Evolutionary conservation across 2,113 vertebrate genomes (phyloP).

Genomic region (Pica pica): DNA sequence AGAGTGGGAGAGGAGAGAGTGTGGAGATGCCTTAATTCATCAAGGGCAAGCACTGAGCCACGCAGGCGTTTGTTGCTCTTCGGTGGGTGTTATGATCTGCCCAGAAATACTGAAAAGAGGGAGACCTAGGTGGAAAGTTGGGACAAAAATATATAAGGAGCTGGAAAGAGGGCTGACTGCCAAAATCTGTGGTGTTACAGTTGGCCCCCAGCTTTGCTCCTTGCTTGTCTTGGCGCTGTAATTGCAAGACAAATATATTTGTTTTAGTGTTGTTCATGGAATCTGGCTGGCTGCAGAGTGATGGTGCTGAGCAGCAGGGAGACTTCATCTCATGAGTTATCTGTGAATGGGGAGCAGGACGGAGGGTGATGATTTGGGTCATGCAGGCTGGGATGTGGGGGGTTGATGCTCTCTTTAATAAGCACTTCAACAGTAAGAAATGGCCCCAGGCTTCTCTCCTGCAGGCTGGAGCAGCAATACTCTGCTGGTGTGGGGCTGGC

Average conservation of each 20-base stretch:
- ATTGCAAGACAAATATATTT: slow-evolving; percentile 46
- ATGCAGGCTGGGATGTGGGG: background rate
- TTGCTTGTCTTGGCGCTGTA: slow-evolving; percentile 60
- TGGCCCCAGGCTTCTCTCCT: background rate
- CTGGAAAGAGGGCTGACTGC: slow-evolving; percentile 53
- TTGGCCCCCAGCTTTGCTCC: slow-evolving; percentile 55
- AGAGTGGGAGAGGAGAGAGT: background rate
- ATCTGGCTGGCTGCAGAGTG: background rate
- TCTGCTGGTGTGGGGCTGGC: background rate
- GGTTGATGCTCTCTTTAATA: background rate
- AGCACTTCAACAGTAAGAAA: background rate
- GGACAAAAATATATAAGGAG: slow-evolving; percentile 47
- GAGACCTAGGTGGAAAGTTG: slow-evolving; percentile 33
- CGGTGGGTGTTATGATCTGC: background rate
- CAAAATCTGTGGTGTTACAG: slow-evolving; percentile 46
- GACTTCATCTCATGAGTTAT: background rate
- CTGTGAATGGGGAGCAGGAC: background rate
- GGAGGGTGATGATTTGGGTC: background rate
- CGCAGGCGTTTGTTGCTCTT: background rate
- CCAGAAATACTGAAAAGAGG: slow-evolving; percentile 14
- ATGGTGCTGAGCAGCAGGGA: slow-evolving; percentile 6
- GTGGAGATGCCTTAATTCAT: background rate
- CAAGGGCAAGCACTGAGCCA: background rate
- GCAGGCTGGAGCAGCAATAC: background rate
- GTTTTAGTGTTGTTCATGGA: slow-evolving; percentile 21